Percentiles rank a stretch among this genome's conserved stretches.
These are phyloP conservation scores for Zoroaster sp. DNA, from an alignment of 53 echinoderm and acorn worm genomes.

Conservation along the genomic window DNA sequence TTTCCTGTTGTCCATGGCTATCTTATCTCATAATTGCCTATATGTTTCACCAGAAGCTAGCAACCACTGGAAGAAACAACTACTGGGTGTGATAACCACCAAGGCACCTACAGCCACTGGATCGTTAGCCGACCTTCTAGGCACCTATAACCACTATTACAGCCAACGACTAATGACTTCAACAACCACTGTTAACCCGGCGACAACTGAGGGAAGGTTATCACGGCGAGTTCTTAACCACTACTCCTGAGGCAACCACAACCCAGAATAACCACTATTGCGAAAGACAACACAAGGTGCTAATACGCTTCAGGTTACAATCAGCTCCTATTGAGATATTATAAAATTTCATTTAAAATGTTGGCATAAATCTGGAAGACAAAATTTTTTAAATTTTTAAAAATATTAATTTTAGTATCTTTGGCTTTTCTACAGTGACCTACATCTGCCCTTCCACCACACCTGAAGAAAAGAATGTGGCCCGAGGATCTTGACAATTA, in stretches of 20 bases:
- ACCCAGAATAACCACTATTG: not conserved
- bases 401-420: no score
- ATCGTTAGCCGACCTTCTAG: no score
- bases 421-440: no score
- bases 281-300: not conserved
- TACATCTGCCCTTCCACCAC: no score
- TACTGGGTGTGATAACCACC: not conserved
- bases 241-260: conserved; percentile 18
- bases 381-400: no score
- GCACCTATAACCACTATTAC: no score
- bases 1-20: no score
- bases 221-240: not conserved
- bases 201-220: conserved; percentile 3
- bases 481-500: no score
- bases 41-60: not conserved
- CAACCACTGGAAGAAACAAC: not conserved
- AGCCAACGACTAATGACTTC: not conserved
- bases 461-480: no score
- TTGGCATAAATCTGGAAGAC: no score
- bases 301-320: not conserved
- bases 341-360: not conserved
- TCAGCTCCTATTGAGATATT: not conserved
- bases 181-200: no score
- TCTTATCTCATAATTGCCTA: no score
- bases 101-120: not conserved